Evolutionary conservation across 2,888 invertebrate species (phyloP), one percentile per base, ranked within the genome.

Genomic region (Silvanus unidentatus): DNA sequence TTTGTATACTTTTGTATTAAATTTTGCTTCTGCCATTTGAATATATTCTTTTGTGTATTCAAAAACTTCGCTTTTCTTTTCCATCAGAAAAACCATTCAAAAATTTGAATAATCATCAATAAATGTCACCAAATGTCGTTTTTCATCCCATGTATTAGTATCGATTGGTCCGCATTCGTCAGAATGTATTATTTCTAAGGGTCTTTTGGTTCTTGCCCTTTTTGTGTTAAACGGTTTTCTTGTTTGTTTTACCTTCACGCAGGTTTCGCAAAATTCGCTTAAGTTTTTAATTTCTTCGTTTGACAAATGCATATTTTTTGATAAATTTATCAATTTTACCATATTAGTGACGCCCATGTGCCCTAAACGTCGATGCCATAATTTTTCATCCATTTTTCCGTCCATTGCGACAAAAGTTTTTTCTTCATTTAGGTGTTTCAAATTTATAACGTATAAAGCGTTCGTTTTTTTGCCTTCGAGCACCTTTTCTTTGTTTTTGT

Each of bases 211-310:
- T 51, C 52, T 54, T 58, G 51, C 44, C 48, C 52, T 60, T 58
- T 43, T 36, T 8, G 11, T 47, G 35, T 56, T 50, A 57, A 68
- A 69, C 16, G 64, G 60, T 11, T 62, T 43, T 49, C 65, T 58
- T n/a, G 53, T 48, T 57, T 65, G 64, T 54, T 69, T 68, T n/a
- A 63, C 65, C 47, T 60, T 48, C 45, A 65, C 55, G 52, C 66
- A 69, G 11, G 62, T 52, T 44, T 66, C 65, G 53, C 65, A 69
- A n/a, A n/a, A n/a, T n/a, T n/a, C n/a, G 8, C 8, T 22, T 22
- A 22, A 22, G 3, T 22, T 22, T 8, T 22, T 22, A 22, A 5
- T 22, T 22, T 22, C 22, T 22, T 22, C 22, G 4, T 5, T 22
- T 8, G 4, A 3, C 3, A 5, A 3, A 22, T 5, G 4, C 22